Percentiles rank a stretch among this genome's conserved stretches.
Evolutionary conservation across 2,888 invertebrate genomes (phyloP).

Genomic region (Chrysina gloriosa): DNA sequence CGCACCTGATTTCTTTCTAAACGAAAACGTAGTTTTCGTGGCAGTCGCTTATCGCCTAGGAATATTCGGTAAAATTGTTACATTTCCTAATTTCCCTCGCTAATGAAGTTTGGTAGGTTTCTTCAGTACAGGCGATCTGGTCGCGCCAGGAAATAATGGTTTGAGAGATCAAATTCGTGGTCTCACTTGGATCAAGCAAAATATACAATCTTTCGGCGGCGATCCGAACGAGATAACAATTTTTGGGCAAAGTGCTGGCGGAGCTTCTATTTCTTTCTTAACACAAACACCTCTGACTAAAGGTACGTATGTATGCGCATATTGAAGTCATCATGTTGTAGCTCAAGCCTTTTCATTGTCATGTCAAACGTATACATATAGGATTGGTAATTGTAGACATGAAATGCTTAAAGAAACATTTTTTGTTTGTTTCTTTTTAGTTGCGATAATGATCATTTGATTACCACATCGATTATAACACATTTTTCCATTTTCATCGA

Average conservation of each 20-base stretch:
- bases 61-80: conserved; percentile 55
- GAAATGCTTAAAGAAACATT: no score
- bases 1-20: conserved; percentile 55
- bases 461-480: no score
- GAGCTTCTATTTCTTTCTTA: conserved; percentile 17
- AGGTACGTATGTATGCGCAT: no score
- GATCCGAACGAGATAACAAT: conserved; percentile 38
- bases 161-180: conserved; percentile 40
- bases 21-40: conserved; percentile 54
- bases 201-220: conserved; percentile 40
- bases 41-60: conserved; percentile 56
- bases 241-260: conserved; percentile 37
- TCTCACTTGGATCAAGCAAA: conserved; percentile 36
- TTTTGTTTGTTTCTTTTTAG: no score
- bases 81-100: no score
- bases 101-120: conserved; percentile 27
- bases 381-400: no score
- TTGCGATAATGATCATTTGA: no score
- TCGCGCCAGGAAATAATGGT: conserved; percentile 35
- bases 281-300: conserved; percentile 27
- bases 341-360: no score
- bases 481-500: no score
- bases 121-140: conserved; percentile 36
- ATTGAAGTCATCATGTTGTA: no score
- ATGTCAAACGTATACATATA: no score